These are phyloP conservation scores for Acanthiza pusilla DNA, from an alignment of 2,797 vertebrate species.

Conservation along the genomic window DNA sequence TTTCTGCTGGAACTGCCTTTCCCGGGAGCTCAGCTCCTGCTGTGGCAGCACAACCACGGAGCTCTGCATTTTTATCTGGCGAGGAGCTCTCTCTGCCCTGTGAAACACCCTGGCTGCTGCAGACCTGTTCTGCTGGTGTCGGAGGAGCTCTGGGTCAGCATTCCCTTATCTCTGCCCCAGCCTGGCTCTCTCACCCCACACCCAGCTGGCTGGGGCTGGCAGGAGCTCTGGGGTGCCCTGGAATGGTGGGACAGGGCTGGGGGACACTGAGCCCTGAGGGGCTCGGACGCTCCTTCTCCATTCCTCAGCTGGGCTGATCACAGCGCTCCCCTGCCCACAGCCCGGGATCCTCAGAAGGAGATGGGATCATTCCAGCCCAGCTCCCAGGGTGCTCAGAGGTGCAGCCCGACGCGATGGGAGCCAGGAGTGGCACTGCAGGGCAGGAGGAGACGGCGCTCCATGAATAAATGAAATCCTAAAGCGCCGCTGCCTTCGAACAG, in stretches of 20 bases:
- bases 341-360: background rate
- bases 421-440: background rate
- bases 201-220: background rate
- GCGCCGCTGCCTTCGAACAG: background rate
- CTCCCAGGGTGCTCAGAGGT: background rate
- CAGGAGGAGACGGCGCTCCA: background rate
- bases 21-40: background rate
- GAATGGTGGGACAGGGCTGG: background rate
- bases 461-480: background rate
- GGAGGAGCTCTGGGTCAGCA: background rate
- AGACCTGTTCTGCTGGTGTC: rapidly evolving
- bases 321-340: background rate
- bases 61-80: background rate
- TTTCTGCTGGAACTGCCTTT: background rate
- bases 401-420: background rate
- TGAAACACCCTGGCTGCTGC: background rate
- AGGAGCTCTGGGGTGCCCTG: background rate
- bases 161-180: background rate
- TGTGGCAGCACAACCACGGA: background rate
- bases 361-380: background rate
- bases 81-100: background rate
- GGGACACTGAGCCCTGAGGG: too few species aligned
- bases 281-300: background rate
- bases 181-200: rapidly evolving
- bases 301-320: background rate